Percentiles rank a stretch among this genome's conserved stretches.
phyloP scores from a whole-genome alignment of 2,113 vertebrate genomes.

The Crypturellus undulatus region DNA sequence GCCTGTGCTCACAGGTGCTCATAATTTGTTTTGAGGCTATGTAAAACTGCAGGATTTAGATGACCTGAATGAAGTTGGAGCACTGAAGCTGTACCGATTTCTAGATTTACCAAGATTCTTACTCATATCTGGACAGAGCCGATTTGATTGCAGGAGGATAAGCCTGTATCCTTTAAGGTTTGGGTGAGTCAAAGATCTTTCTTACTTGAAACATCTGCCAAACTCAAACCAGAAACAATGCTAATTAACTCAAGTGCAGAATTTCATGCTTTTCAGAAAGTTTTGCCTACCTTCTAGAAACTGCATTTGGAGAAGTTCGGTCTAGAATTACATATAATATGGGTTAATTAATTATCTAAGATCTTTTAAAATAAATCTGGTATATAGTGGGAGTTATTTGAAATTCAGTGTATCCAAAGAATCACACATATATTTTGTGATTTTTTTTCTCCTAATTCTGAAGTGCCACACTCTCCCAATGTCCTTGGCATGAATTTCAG shows the following conservation, averaged over 20 bases:
- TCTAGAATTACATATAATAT: background rate
- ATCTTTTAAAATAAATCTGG: background rate
- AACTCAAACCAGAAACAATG: background rate
- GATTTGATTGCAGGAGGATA: background rate
- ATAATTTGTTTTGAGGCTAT: background rate
- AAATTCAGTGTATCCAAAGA: background rate
- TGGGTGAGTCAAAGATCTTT: background rate
- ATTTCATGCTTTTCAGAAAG: background rate
- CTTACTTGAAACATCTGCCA: background rate
- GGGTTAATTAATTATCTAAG: too few relatives aligned
- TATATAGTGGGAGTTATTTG: background rate
- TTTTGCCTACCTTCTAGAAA: background rate
- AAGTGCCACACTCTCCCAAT: background rate
- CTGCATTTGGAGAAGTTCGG: background rate
- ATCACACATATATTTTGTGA: background rate
- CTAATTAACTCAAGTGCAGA: background rate
- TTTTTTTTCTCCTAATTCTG: background rate
- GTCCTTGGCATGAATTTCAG: background rate
- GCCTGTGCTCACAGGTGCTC: background rate
- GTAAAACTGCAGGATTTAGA: background rate
- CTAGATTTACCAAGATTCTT: background rate
- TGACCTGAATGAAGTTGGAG: fast-evolving
- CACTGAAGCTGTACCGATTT: background rate
- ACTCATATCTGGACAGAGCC: background rate
- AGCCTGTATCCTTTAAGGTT: background rate